Evolutionary conservation across 1,140 invertebrate genomes (phyloP).

Genomic region (Aphis gossypii): DNA sequence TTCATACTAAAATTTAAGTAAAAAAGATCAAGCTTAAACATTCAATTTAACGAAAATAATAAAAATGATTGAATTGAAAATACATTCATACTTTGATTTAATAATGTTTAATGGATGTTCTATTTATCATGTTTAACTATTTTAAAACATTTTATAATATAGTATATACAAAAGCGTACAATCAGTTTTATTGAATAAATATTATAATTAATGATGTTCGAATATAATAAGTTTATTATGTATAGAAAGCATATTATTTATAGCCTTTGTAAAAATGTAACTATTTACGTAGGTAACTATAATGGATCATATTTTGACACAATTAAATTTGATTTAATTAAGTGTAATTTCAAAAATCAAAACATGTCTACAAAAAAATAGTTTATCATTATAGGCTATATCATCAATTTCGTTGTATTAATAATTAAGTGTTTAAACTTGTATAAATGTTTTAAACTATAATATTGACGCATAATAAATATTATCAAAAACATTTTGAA

Average conservation of each 20-base stretch:
- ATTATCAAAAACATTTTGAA: background rate
- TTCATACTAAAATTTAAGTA: background rate
- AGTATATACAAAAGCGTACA: background rate
- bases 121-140: constrained; percentile 1
- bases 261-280: background rate
- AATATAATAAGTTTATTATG: background rate
- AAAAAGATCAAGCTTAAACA: background rate
- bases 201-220: background rate
- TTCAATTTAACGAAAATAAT: background rate
- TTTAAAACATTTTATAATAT: background rate
- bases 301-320: too few species aligned
- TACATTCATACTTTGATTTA: background rate
- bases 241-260: background rate
- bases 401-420: too few species aligned
- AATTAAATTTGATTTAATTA: too few species aligned
- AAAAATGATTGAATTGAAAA: background rate
- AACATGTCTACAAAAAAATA: too few species aligned
- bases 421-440: background rate
- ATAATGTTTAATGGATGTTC: background rate
- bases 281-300: background rate
- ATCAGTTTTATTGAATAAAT: background rate
- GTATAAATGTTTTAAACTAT: background rate
- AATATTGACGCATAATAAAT: background rate
- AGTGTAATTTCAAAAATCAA: too few species aligned
- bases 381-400: too few species aligned